A percentile compares a stretch with the other conserved stretches of the same genome.
Conservation (phyloP, 2,888 invertebrate species). For the Ommatoiulus sabulosus region DNA sequence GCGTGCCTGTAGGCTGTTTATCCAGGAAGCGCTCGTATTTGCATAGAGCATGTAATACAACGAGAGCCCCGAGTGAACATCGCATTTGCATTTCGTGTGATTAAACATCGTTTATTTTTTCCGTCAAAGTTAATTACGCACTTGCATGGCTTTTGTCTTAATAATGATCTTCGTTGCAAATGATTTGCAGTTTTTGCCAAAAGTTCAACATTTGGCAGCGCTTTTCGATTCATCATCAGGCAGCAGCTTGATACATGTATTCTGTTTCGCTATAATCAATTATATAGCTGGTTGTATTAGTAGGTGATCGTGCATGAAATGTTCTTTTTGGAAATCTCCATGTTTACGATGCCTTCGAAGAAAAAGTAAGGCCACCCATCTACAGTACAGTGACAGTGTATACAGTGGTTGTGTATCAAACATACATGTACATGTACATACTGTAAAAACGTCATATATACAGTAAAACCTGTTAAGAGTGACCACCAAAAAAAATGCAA, state of each 20-base stretch:
- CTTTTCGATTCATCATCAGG: not conserved
- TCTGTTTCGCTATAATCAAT: not conserved
- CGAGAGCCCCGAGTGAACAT: too few relatives aligned
- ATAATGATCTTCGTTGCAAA: not conserved
- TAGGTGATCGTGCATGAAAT: not conserved
- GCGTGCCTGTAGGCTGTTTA: not conserved
- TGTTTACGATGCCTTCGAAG: too few relatives aligned
- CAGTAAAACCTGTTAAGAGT: too few relatives aligned
- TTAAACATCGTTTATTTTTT: not conserved
- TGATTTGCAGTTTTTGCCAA: slow-evolving; percentile 10
- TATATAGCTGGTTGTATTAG: not conserved
- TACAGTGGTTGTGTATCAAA: too few relatives aligned
- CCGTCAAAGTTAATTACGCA: not conserved
- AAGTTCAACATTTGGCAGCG: not conserved
- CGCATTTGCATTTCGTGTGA: not conserved
- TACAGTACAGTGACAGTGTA: too few relatives aligned
- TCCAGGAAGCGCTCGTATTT: not conserved
- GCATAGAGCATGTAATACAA: not conserved
- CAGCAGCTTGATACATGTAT: not conserved
- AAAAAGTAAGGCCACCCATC: too few relatives aligned
- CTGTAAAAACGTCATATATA: too few relatives aligned
- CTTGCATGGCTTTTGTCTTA: not conserved
- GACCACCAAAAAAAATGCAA: too few relatives aligned
- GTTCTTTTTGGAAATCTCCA: not conserved
- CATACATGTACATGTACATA: too few relatives aligned